phyloP scores from a whole-genome alignment of 2,797 vertebrate species.

The Tragelaphus oryx region DNA sequence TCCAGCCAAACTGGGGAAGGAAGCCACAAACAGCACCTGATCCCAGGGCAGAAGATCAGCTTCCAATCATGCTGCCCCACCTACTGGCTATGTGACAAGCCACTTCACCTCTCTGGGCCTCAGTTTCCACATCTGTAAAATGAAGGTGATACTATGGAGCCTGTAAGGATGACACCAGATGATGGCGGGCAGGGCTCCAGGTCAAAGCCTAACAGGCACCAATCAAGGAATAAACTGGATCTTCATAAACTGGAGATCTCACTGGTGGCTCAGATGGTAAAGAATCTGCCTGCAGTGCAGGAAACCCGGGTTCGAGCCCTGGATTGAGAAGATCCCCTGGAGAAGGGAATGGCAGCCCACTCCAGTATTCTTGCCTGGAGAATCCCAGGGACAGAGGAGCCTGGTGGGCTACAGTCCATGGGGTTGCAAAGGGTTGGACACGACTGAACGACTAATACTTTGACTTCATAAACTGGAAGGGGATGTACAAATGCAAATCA shows the following conservation, averaged over 20 bases:
- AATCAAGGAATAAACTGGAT: not conserved
- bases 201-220: not conserved
- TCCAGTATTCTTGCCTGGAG: not conserved
- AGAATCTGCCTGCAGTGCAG: not conserved
- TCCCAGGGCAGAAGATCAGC: not conserved
- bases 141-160: not conserved
- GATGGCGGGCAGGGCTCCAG: not conserved
- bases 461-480: not conserved
- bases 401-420: not conserved
- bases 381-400: not conserved
- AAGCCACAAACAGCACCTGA: not conserved
- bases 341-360: not conserved
- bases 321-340: not conserved
- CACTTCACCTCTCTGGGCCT: not conserved
- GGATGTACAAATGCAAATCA: not conserved
- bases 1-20: not conserved
- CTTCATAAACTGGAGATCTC: not conserved
- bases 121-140: slow-evolving; percentile 18
- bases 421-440: not conserved
- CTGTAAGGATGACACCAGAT: not conserved
- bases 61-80: not conserved
- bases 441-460: not conserved
- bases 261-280: not conserved
- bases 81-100: not conserved
- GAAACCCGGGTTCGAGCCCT: not conserved